Conservation (phyloP, 2,113 vertebrate species). For the Oncorhynchus clarkii region DNA sequence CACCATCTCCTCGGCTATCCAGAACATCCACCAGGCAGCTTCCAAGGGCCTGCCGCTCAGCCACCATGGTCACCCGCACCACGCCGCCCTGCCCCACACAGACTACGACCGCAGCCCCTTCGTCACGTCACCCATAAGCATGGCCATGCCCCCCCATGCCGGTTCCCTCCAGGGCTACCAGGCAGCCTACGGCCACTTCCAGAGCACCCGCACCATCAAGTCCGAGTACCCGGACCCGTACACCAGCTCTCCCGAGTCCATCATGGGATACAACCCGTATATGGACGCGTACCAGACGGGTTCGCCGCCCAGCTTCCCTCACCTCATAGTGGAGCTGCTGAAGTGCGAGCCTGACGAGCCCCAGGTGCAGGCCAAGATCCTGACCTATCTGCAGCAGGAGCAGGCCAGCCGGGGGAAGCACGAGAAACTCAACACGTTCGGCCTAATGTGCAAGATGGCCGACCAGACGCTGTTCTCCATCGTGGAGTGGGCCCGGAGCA, state of each 20-base stretch:
- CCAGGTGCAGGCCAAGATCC: slow-evolving; percentile 92
- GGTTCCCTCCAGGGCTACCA: slow-evolving; percentile 95
- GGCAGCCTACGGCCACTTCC: slow-evolving; percentile 90
- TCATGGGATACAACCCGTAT: slow-evolving; percentile 92
- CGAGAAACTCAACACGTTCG: slow-evolving; percentile 94
- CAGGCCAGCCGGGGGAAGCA: slow-evolving; percentile 92
- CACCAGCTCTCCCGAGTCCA: slow-evolving; percentile 93
- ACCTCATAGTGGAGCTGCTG: slow-evolving; percentile 94
- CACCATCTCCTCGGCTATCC: slow-evolving; percentile 94
- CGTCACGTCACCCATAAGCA: slow-evolving; percentile 95
- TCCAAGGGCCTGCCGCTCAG: slow-evolving; percentile 96
- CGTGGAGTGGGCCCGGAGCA: slow-evolving; percentile 97
- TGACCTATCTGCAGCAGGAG: slow-evolving; percentile 93
- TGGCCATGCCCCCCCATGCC: slow-evolving; percentile 93
- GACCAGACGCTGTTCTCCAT: slow-evolving; percentile 99
- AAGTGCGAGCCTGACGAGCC: slow-evolving; percentile 97
- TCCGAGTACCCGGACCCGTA: slow-evolving; percentile 98
- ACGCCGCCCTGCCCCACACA: slow-evolving; percentile 89
- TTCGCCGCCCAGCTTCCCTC: slow-evolving; percentile 92
- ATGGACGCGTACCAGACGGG: slow-evolving; percentile 88
- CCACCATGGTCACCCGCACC: slow-evolving; percentile 64
- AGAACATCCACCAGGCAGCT: slow-evolving; percentile 95
- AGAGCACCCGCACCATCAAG: slow-evolving; percentile 92
- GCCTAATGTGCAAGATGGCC: slow-evolving; percentile 99
- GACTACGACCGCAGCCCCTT: slow-evolving; percentile 98